These are phyloP conservation scores for Chiloscyllium punctatum DNA, from an alignment of 2,797 vertebrate species.

Conservation along the genomic window DNA sequence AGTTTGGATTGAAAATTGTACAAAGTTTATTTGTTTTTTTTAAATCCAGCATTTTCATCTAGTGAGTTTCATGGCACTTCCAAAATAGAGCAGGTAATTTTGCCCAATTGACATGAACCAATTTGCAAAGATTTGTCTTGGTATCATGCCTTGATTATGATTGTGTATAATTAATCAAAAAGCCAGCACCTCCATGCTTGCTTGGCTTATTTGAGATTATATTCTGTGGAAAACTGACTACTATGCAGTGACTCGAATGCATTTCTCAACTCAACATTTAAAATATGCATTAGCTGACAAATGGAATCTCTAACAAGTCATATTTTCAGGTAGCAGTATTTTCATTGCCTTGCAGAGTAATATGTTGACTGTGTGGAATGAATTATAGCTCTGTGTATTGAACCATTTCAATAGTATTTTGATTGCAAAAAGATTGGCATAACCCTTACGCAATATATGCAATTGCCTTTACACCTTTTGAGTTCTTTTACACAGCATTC, in stretches of 20 bases:
- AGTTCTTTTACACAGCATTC: not conserved
- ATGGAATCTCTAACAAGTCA: not conserved
- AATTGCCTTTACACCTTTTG: not conserved
- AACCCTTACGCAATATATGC: too few relatives aligned
- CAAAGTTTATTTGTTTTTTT: not conserved
- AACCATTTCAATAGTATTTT: slow-evolving; percentile 8
- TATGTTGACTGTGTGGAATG: not conserved
- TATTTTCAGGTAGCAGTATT: not conserved
- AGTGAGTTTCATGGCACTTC: not conserved
- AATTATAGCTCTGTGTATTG: not conserved
- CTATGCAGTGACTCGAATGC: not conserved
- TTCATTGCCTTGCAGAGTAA: not conserved
- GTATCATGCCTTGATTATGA: not conserved
- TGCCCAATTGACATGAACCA: not conserved
- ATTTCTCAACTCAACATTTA: not conserved
- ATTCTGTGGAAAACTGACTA: not conserved
- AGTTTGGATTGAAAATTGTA: not conserved
- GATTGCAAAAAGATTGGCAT: not conserved
- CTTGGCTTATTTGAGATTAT: not conserved
- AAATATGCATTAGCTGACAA: not conserved
- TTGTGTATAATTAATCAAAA: not conserved
- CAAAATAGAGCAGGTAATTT: not conserved
- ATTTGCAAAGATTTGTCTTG: not conserved
- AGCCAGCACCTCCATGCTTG: not conserved
- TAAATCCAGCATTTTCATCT: not conserved